Conservation (phyloP, 2,888 invertebrate genomes). For the Cephus rjabovi region DNA sequence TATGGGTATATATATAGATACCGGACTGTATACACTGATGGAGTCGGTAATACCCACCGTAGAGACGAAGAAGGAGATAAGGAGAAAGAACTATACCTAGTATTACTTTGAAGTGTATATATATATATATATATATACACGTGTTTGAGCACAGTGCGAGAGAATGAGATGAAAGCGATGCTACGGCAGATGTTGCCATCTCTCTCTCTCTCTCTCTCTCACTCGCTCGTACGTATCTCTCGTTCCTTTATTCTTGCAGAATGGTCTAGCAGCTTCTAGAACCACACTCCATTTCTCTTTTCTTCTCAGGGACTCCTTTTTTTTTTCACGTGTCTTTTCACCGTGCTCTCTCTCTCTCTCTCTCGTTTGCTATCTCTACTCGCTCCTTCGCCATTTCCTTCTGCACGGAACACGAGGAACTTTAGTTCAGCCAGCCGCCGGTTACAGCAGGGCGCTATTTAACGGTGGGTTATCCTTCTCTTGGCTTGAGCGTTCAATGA, state of each 20-base stretch:
- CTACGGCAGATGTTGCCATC: not conserved
- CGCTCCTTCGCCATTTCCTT: not conserved
- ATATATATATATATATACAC: too few species aligned
- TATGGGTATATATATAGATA: not conserved
- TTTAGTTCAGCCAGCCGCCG: not conserved
- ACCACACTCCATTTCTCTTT: not conserved
- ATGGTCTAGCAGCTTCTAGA: not conserved
- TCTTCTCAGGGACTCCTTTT: not conserved
- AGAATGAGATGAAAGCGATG: not conserved
- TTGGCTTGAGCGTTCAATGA: too few species aligned
- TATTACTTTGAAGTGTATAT: not conserved
- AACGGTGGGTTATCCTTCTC: not conserved
- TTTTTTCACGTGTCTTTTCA: not conserved
- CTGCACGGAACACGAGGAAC: not conserved
- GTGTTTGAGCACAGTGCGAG: not conserved
- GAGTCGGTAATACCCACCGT: not conserved
- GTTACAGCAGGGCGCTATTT: too few species aligned
- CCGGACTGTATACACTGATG: not conserved
- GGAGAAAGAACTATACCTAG: not conserved
- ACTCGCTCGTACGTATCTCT: too few species aligned
- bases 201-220: not conserved
- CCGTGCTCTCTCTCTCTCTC: too few species aligned
- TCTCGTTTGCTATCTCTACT: not conserved
- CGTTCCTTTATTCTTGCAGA: too few species aligned
- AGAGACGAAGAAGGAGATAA: not conserved